Evolutionary conservation across 2,797 vertebrate genomes (phyloP), one percentile per base, ranked within the genome.

Genomic region (Sphenopsis melanotis): DNA sequence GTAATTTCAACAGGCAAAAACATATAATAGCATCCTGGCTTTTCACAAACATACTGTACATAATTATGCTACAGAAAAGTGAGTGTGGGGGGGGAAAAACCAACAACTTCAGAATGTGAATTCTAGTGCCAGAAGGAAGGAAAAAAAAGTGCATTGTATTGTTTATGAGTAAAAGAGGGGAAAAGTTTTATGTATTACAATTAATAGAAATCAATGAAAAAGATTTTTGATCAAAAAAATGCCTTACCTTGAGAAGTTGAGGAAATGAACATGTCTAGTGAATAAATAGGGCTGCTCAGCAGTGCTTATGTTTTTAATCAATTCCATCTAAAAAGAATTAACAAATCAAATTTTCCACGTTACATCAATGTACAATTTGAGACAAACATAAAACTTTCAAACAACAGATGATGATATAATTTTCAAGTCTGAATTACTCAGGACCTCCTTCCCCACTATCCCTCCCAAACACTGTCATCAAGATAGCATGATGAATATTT

Each of bases 251-350:
- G 98, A 99, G 92, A 99, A 99, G 98, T 99, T 99, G 96, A 99
- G 99, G 98, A 99, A 99, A 98, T 99, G 99, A 98, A 99, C 99
- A 37, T 99, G 99, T 92, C 99, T 98, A 50, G 99, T 99, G 95
- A 99, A 99, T 97, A 99, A 98, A 98, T 99, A 99, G 30, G 99
- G 99, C 96, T 99, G 99, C 69, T 99, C 98, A 83, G 99, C 98
- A 92, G 97, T 98, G 96, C 99, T 99, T 97, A 99, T 99, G 97
- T 99, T 99, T 97, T 98, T 99, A 98, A 99, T 99, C 97, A 99
- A 98, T 96, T 99, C 99, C 98, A 99, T 98, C 99, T 99, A 97
- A 92, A 97, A 98, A 96, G 83, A 94, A 97, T 96, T 90, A 97
- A 95, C 77, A 97, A 63, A 88, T 88, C 64, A 96, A 76, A 88